Base-by-base conservation (phyloP, 1,140 invertebrate species). In the Cyphomyrmex costatus region DNA sequence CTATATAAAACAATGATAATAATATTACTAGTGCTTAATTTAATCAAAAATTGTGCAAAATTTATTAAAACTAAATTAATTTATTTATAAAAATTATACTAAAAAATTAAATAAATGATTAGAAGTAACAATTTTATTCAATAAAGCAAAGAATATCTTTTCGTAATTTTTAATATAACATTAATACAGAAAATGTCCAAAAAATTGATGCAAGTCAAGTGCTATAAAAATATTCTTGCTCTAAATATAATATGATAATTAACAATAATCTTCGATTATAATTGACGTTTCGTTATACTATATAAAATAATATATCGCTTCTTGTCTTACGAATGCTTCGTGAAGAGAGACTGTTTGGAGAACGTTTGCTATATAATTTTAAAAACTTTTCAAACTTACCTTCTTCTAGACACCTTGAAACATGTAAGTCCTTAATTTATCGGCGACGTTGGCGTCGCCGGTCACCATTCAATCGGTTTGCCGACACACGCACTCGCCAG, bases 351-450 rank as follows among this genome's bases (percentile, higher is more conserved):
- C 74, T 27, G 19, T 7, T 86, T 27, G 88, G 88, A 89, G 88
- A 89, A 89, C 87, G 60, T 74, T 86, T 70, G 88, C 73, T 46
- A 21, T 21, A 46, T 60, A 78, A 83, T 73, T 61, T 16, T 14
- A 21, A 56, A 56, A 70, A 76, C 63, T 30, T 60, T 24, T 61
- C 56, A 83, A 73, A 86, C 88, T 89, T 82, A 89, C 88, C 88
- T 89, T 19, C 16, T 27, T 3, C 71, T 21, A 16, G 27, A 65
- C 3, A 56, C n/a, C 2, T 82, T 16, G 68, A 24, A 33, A 30
- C 51, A 6, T 21, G 8, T 14, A n/a, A 83, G 68, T 30, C 77
- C 51, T 74, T 49, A 36, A 79, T 66, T 79, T 30, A 53, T 73
- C 68, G 19, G 16, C 24, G 65, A 83, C 49, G 19, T 88, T 70